Conservation (phyloP, 2,113 vertebrate species). For the Lepidothrix coronata region DNA sequence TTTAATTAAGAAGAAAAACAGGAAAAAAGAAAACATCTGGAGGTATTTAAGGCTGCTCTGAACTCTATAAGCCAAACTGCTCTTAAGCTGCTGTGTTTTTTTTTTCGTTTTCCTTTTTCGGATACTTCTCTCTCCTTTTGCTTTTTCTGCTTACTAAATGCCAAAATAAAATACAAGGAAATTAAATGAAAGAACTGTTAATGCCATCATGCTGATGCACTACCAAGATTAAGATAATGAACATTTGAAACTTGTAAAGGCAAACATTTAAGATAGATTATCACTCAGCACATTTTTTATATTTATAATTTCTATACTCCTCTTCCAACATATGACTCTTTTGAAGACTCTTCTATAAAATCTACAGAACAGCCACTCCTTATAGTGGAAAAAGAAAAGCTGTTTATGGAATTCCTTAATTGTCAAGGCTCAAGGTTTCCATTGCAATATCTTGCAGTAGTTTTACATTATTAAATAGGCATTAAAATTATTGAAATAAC, state of each 20-base stretch:
- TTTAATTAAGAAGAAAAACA: conserved; percentile 68
- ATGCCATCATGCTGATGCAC: neutral
- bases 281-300: neutral
- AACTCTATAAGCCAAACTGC: conserved; percentile 35
- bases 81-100: neutral
- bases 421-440: neutral
- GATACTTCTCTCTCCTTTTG: neutral
- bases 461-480: neutral
- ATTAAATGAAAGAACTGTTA: neutral
- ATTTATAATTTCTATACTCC: neutral
- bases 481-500: neutral
- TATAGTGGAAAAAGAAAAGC: neutral
- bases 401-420: neutral
- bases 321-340: neutral
- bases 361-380: neutral
- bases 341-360: neutral
- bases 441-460: neutral
- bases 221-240: neutral
- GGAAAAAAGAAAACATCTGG: conserved; percentile 64
- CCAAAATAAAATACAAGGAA: conserved; percentile 25
- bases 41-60: conserved; percentile 56
- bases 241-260: neutral
- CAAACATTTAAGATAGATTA: neutral
- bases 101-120: neutral
- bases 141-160: neutral